Base-by-base conservation (phyloP, 2,113 vertebrate species). In the Festucalex cinctus region DNA sequence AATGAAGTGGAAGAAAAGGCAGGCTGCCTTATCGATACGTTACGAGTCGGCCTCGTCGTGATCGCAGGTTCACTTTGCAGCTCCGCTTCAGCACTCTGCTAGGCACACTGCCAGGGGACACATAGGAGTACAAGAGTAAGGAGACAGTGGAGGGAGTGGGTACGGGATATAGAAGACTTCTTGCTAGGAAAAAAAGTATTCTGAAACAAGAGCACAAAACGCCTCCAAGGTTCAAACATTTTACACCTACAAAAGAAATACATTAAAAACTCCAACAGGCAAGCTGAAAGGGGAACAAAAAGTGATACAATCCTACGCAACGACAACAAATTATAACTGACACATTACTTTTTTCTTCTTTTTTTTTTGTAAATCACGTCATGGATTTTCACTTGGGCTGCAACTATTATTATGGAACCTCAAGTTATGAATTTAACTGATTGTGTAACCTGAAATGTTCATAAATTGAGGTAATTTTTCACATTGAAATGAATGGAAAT, bases 11-110 rank as follows among this genome's bases (percentile, higher is more conserved):
- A 51, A 20, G 9, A 51, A 51, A 51, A 22, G 19, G 20, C 9
- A 19, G 49, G n/a, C 49, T 4, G 3, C 12, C 26, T 54, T 54
- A 26, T 54, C 51, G 10, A 51, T 86, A 88, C 84, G 66, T 9
- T 26, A 88, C 69, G 74, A 83, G 83, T 87, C 85, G 68, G 80
- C 71, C 76, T 88, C 83, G 88, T 87, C 85, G 82, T 82, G 80
- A 86, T 85, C 83, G 85, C 80, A 79, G 78, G 75, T 80, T 86
- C 78, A 82, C 79, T 86, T 85, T 82, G 77, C 80, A 77, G 79
- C 77, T 81, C 73, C 65, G 85, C 56, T 24, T 62, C 73, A 69
- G 70, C 65, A 9, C 62, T 83, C 57, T 74, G 65, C 56, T 14
- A 8, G 65, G n/a, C 67, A 77, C 77, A 70, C 41, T 35, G 78